Evolutionary conservation across 2,113 vertebrate genomes (phyloP).

Genomic region (Istiophorus platypterus): DNA sequence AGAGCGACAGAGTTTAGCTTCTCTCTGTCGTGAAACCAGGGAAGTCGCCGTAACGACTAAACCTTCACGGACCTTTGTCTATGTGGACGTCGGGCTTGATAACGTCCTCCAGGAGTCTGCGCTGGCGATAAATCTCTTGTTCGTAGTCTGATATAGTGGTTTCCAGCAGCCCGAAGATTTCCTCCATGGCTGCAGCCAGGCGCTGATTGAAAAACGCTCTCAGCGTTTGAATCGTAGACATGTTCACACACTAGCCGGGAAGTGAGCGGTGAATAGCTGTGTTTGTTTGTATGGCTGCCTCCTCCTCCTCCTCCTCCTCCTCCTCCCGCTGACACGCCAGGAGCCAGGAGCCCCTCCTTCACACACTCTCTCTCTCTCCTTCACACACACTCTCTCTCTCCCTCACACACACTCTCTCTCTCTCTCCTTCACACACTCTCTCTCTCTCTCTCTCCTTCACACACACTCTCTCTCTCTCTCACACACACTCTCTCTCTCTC

Average conservation of each 20-base stretch:
- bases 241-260: neutral
- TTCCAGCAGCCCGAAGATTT: conserved; percentile 16
- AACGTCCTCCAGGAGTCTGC: neutral
- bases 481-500: no score
- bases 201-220: neutral
- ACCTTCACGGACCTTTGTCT: neutral
- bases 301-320: no score
- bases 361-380: no score
- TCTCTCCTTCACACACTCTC: no score
- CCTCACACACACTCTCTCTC: no score
- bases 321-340: no score
- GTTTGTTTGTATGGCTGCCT: neutral
- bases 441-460: no score
- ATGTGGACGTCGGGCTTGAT: neutral
- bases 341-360: no score
- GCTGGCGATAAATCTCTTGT: neutral
- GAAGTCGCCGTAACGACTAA: neutral
- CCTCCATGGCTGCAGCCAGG: neutral
- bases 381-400: no score
- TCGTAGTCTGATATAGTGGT: neutral
- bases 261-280: no score
- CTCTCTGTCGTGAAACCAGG: no score
- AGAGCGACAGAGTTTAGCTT: neutral
- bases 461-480: no score
- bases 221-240: neutral